phyloP scores from a whole-genome alignment of 1,140 invertebrate species.

The Nylanderia fulva region DNA sequence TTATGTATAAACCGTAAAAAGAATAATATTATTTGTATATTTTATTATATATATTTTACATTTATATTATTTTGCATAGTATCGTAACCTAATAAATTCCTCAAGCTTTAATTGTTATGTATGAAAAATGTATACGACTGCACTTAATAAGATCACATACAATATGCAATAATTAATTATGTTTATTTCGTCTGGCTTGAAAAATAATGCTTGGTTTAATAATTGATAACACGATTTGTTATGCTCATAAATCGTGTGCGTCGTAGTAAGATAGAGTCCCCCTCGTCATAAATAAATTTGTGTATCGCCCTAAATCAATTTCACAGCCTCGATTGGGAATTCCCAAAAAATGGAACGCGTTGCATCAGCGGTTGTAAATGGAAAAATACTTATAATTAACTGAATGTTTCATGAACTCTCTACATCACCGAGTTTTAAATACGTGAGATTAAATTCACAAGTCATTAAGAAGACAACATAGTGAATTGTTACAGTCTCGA shows the following conservation, averaged over 20 bases:
- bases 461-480: not conserved
- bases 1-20: not conserved
- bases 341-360: constrained; percentile 1
- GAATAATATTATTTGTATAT: not conserved
- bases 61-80: not conserved
- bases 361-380: constrained; percentile 8
- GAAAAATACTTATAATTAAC: constrained; percentile 35
- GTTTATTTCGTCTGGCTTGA: not conserved
- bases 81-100: not conserved
- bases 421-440: constrained; percentile 14
- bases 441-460: not conserved
- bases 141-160: not conserved
- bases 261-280: constrained; percentile 12
- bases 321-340: not conserved
- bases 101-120: not conserved
- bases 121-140: not conserved
- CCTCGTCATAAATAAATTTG: not conserved
- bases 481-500: not conserved
- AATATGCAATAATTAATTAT: constrained; percentile 1
- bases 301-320: constrained; percentile 31
- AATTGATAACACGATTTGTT: constrained; percentile 21
- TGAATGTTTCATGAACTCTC: constrained; percentile 3
- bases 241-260: not conserved
- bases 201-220: not conserved
- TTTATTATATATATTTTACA: not conserved